Base-by-base conservation (phyloP, 2,113 vertebrate genomes). In the Cyprinus carpio region DNA sequence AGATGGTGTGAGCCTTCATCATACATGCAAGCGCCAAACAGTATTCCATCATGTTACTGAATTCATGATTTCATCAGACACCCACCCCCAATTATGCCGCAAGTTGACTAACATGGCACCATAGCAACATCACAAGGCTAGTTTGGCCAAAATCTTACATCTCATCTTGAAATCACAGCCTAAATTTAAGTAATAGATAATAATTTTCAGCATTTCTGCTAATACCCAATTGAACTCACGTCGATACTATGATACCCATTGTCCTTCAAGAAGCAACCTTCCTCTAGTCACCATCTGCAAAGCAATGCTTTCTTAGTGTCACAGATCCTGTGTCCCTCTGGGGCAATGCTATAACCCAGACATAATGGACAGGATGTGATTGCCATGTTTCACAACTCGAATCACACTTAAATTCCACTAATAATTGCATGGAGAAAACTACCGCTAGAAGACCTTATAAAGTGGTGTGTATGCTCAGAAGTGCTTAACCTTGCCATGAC, bases 351-450 rank as follows among this genome's bases (percentile, higher is more conserved):
- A 54, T 77, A 83, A 82, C 65, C 64, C 54, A 62, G 62, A 76
- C 72, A 81, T 86, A 72, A 78, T 84, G 83, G 54, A 74, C 62
- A 71, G 85, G 81, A 87, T 85, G 85, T 84, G 75, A 85, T 80
- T 71, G 64, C 74, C 78, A 60, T 77, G 84, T 51, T 81, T 75
- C 23, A 83, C 77, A 81, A 75, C 82, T 75, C 81, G 62, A 85
- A 85, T 88, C 81, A 85, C 51, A 72, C 85, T 87, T 78, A 65
- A 84, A 60, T 86, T 90, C 87, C 83, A 69, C 82, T 78, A 76
- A 81, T 88, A 89, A 85, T 84, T 51, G 62, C n/a, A 56, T 37
- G 65, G 34, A 78, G 60, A 77, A 77, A 46, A 83, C 80, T 76
- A 83, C 81, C 83, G 80, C 58, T 78, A 76, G 74, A 85, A 85